phyloP scores from a whole-genome alignment of 1,140 invertebrate genomes.

The Cardiocondyla obscurior region DNA sequence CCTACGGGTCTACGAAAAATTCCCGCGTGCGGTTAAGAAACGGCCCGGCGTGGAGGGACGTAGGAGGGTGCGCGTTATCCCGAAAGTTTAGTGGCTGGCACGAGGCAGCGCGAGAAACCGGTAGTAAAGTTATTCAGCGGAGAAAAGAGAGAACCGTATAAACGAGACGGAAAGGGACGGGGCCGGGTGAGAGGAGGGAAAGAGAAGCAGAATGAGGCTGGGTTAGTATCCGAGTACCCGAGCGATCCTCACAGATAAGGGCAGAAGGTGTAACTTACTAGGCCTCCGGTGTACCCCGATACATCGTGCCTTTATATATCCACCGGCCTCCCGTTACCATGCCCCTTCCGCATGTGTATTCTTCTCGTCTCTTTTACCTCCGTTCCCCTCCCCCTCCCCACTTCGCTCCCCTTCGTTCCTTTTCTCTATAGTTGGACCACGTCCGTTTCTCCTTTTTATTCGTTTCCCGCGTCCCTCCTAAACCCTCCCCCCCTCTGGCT shows the following conservation, averaged over 20 bases:
- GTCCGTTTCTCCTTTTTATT: conserved; percentile 18
- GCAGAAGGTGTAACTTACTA: conserved; percentile 83
- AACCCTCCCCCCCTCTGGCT: conserved; percentile 11
- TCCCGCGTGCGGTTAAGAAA: conserved; percentile 37
- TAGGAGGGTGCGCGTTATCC: conserved; percentile 75
- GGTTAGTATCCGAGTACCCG: conserved; percentile 75
- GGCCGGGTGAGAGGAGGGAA: conserved; percentile 10
- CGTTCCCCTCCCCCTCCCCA: background rate
- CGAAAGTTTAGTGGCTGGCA: conserved; percentile 76
- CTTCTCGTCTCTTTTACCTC: conserved; percentile 55
- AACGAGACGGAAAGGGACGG: conserved; percentile 9
- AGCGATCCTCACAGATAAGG: conserved; percentile 81
- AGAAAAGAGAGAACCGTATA: conserved; percentile 52
- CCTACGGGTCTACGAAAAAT: conserved; percentile 45
- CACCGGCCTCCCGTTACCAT: conserved; percentile 61
- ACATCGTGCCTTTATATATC: conserved; percentile 68
- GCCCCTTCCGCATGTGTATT: conserved; percentile 66
- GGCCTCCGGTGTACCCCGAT: conserved; percentile 72
- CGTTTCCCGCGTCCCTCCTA: background rate
- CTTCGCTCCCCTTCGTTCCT: background rate
- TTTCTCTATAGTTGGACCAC: background rate
- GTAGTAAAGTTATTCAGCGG: conserved; percentile 82
- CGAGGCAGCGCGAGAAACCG: conserved; percentile 75
- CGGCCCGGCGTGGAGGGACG: conserved; percentile 51
- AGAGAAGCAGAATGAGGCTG: conserved; percentile 52